phyloP scores from a whole-genome alignment of 2,113 vertebrate species.

The Melanotaenia duboulayi region DNA sequence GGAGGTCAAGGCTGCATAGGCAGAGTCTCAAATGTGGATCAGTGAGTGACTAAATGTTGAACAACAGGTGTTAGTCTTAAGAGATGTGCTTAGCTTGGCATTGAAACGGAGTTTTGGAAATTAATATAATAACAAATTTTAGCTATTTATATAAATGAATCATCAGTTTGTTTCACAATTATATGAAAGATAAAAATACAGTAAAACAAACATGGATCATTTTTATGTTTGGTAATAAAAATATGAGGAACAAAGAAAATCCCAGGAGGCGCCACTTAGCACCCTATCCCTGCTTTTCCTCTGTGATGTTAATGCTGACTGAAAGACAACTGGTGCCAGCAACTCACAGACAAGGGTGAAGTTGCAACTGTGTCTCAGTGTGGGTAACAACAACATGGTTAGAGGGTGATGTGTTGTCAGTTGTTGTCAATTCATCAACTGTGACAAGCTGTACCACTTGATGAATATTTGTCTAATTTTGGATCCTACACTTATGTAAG shows the following conservation, averaged over 20 bases:
- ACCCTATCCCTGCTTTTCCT: constrained; percentile 21
- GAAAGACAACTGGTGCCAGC: constrained; percentile 51
- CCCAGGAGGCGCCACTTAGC: constrained; percentile 3
- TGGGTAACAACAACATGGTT: constrained; percentile 30
- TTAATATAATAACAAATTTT: constrained; percentile 16
- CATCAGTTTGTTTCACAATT: not conserved
- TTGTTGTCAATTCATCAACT: constrained; percentile 26
- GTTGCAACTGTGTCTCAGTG: constrained; percentile 24
- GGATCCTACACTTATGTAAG: too few relatives aligned
- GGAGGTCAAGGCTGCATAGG: constrained; percentile 38
- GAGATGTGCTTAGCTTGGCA: constrained; percentile 19
- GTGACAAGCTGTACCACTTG: constrained; percentile 1
- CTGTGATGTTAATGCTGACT: constrained; percentile 12
- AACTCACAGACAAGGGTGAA: constrained; percentile 29
- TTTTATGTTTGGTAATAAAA: not conserved
- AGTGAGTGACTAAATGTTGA: constrained; percentile 14
- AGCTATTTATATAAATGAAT: constrained; percentile 28
- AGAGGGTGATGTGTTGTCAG: constrained; percentile 20
- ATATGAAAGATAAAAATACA: not conserved
- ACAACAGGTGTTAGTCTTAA: constrained; percentile 46
- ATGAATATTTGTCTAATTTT: not conserved
- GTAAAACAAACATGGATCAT: not conserved
- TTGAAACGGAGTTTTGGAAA: constrained; percentile 18
- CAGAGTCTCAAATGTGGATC: constrained; percentile 21
- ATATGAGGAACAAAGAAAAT: not conserved